These are phyloP conservation scores for Calcarius ornatus DNA, from an alignment of 2,113 vertebrate genomes.

Conservation along the genomic window DNA sequence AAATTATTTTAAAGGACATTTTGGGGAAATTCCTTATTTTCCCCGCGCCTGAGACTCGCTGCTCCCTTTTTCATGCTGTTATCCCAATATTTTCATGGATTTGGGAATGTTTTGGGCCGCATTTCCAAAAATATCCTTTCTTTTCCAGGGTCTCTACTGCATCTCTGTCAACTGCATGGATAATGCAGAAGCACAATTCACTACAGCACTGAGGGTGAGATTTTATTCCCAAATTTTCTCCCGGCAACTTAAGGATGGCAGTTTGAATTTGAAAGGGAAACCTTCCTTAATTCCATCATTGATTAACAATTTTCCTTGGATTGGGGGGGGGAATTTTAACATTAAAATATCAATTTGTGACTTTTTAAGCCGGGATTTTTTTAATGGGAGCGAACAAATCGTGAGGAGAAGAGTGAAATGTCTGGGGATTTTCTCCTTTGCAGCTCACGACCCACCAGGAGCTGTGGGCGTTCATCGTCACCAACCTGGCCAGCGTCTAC, in stretches of 20 bases:
- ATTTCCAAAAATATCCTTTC: rapidly evolving
- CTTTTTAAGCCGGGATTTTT: not conserved
- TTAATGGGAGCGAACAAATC: not conserved
- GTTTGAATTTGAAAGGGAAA: not conserved
- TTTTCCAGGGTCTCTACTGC: constrained; percentile 89
- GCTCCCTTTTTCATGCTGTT: not conserved
- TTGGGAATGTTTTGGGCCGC: not conserved
- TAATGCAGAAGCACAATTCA: constrained; percentile 97
- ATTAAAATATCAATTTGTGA: rapidly evolving
- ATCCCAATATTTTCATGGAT: not conserved
- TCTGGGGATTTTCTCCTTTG: not conserved
- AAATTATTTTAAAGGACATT: not conserved
- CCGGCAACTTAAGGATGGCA: not conserved
- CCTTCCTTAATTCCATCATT: not conserved
- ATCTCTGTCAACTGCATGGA: constrained; percentile 99
- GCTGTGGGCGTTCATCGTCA: constrained; percentile 97
- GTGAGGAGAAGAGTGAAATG: not conserved
- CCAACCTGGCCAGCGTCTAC: constrained; percentile 97
- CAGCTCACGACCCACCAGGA: constrained; percentile 98
- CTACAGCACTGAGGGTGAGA: constrained; percentile 92
- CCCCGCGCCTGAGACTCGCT: not conserved
- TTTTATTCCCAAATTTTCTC: not conserved
- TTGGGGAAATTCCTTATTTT: not conserved
- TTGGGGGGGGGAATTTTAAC: rapidly evolving
- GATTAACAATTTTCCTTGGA: rapidly evolving